A percentile compares a stretch with the other conserved stretches of the same genome.
Conservation (phyloP, 2,888 invertebrate species). For the Tetrapedia diversipes region DNA sequence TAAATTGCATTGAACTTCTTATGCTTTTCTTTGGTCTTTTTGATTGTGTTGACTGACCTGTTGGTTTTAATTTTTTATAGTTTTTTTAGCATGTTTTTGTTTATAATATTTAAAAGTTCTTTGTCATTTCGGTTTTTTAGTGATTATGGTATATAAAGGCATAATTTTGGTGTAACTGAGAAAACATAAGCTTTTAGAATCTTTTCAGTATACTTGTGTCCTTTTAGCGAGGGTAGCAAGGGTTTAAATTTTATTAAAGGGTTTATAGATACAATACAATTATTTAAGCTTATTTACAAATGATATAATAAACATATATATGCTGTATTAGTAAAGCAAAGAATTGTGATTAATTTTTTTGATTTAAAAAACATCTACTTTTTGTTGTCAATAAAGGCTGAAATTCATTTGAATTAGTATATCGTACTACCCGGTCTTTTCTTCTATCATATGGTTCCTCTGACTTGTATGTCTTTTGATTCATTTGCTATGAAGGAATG, state of each 20-base stretch:
- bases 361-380: not conserved
- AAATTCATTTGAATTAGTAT: not conserved
- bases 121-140: no score
- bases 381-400: not conserved
- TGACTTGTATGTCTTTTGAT: not conserved
- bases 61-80: no score
- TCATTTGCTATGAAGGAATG: no score
- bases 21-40: no score
- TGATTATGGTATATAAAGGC: no score
- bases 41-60: no score
- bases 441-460: not conserved
- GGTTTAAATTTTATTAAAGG: constrained; percentile 34
- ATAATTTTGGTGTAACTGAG: no score
- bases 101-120: no score
- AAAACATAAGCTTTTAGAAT: no score
- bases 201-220: not conserved
- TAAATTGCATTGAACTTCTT: no score
- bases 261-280: constrained; percentile 33
- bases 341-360: not conserved
- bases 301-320: not conserved
- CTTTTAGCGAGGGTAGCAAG: constrained; percentile 59
- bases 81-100: no score
- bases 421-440: constrained; percentile 2
- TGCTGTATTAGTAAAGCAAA: not conserved
- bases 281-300: constrained; percentile 47